Evolutionary conservation across 2,113 vertebrate genomes (phyloP), one percentile per base, ranked within the genome.

Genomic region (Erinaceus europaeus): DNA sequence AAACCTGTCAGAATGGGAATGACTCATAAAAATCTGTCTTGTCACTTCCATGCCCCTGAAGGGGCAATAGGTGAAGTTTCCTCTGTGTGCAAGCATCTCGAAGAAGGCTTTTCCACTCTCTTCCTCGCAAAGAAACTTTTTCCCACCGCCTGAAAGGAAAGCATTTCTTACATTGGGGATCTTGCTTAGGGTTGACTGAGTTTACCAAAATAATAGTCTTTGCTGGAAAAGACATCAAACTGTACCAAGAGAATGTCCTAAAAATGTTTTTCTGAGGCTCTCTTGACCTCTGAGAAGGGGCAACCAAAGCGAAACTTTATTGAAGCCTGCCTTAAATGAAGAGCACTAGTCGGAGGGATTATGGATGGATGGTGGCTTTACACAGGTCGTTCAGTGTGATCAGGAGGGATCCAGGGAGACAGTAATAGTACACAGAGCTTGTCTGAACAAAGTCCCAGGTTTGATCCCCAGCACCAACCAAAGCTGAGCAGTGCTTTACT

Each of bases 1-100:
- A 95, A 97, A 96, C 97, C 98, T 97, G 96, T 96, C 97, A 97
- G 96, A 94, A 97, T 95, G 94, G 95, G 97, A 97, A 96, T 93
- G 95, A 94, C 96, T 96, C 96, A 96, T 96, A 96, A 97, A 97
- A 96, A 94, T 92, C 92, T 95, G 96, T 96, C 91, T 88, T 95
- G 88, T 94, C 94, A 89, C 94, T 92, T 93, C 73, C 95, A 89
- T 95, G 92, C 76, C 75, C 32, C 88, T 75, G 94, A 95, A 94
- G 90, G 94, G 92, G 90, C 91, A 96, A 95, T 59, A 94, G 92
- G 94, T 84, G 52, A 96, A 96, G 94, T 94, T 86, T 95, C 94
- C 93, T 94, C 94, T 57, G 78, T 93, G 62, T 79, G 93, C 88
- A 88, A 44, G 48, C 21, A 0, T 88, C 76, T 44, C 15, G 50